Evolutionary conservation across 2,113 vertebrate genomes (phyloP), one percentile per base, ranked within the genome.

Genomic region (Patagioenas fasciata): DNA sequence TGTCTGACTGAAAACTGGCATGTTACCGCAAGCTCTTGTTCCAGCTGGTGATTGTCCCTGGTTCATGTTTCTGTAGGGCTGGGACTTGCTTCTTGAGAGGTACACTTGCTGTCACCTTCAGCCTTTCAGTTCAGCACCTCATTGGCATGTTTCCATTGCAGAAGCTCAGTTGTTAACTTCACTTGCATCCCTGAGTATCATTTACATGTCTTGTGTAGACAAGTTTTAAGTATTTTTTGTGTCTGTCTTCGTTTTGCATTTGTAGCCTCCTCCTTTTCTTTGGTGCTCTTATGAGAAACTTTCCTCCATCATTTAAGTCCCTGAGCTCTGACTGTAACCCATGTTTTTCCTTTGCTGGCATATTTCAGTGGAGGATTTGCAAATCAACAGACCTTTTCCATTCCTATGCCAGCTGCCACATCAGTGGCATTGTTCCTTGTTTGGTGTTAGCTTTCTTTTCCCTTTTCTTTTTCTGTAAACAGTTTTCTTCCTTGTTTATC

Each of bases 1-100:
- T 50, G 12, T 51, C 18, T 54, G 29, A 40, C 15, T 7, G 31
- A 77, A 23, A 88, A 10, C 13, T 17, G 13, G 20, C 29, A 23
- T 13, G 3, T 5, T 70, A n/a, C 54, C 6, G 0, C 16, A 85
- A 74, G 29, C 31, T 57, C 34, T 82, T 1, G 1, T 64, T 93
- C 23, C 61, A 66, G 3, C 14, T 1, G 1, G 4, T 0, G 0
- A 38, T 23, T 25, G 16, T 66, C 29, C 18, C 14, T 4, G 1
- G 8, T 16, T 71, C 0, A 0, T 64, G 32, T 64, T 88, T 86
- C 61, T 2, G 0, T 16, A 72, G 64, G 38, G 5, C 11, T 79
- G 57, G 51, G 9, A 44, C 26, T 64, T 78, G 16, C 42, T 66
- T 29, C 56, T 83, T 0, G 0, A 7, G 15, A 44, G 31, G 12